phyloP scores from a whole-genome alignment of 2,797 vertebrate genomes.

The Liasis olivaceus region DNA sequence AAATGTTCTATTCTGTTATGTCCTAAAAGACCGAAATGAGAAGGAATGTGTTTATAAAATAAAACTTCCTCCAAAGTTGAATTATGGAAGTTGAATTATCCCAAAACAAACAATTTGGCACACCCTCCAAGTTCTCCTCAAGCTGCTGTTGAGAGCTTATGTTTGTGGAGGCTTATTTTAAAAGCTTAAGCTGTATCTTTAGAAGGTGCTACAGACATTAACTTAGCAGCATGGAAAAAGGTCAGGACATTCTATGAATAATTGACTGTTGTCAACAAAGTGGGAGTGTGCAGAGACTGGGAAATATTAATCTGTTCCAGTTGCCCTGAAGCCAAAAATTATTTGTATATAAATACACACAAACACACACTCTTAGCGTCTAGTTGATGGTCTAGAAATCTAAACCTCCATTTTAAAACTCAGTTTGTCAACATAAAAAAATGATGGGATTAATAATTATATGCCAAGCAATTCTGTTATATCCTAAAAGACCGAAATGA shows the following conservation, averaged over 20 bases:
- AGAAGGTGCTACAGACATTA: constrained; percentile 37
- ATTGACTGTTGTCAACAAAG: constrained; percentile 41
- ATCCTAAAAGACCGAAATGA: constrained; percentile 37
- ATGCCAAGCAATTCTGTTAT: constrained; percentile 14
- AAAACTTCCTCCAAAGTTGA: constrained; percentile 47
- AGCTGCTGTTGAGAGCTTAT: not conserved
- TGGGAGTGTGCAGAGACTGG: not conserved
- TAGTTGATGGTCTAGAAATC: constrained; percentile 39
- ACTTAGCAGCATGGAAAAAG: constrained; percentile 33
- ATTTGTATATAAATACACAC: not conserved
- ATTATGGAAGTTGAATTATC: constrained; percentile 23
- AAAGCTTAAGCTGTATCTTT: constrained; percentile 23
- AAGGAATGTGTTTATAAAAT: constrained; percentile 28
- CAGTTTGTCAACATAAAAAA: not conserved
- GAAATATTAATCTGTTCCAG: constrained; percentile 27
- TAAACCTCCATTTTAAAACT: not conserved
- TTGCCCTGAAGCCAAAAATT: not conserved
- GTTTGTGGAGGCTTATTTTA: constrained; percentile 2
- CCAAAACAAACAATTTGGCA: constrained; percentile 22
- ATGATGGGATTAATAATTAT: not conserved
- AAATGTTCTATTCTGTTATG: constrained; percentile 23
- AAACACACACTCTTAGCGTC: not conserved
- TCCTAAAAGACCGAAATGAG: constrained; percentile 37
- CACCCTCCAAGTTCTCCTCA: not conserved
- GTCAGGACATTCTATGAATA: constrained; percentile 51